Conservation (phyloP, 2,797 vertebrate genomes). For the Basileuterus tristriatus region DNA sequence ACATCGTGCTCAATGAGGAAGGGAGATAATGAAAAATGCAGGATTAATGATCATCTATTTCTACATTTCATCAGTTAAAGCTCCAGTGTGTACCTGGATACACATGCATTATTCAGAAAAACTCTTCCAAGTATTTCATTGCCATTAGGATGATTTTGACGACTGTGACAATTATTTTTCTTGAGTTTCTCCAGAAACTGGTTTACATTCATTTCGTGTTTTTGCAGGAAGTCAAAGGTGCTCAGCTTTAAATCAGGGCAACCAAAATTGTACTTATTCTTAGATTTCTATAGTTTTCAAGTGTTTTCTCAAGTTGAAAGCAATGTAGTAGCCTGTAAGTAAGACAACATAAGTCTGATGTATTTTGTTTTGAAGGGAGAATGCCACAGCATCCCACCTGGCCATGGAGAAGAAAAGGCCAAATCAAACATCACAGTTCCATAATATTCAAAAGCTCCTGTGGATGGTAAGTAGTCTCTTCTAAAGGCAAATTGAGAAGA, state of each 20-base stretch:
- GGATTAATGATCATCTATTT: neutral
- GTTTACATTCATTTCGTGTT: neutral
- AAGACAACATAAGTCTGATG: neutral
- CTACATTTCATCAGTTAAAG: neutral
- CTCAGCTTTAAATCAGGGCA: neutral
- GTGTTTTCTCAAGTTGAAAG: neutral
- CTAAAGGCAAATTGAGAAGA: neutral
- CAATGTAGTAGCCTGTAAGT: neutral
- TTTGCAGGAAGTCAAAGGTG: neutral
- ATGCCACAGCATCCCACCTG: neutral
- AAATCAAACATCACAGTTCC: neutral
- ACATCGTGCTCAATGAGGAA: accelerated
- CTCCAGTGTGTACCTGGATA: neutral
- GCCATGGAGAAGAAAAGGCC: neutral
- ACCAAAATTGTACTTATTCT: neutral
- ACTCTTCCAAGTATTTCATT: neutral
- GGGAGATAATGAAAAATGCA: neutral
- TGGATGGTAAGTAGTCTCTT: neutral
- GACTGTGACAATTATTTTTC: neutral
- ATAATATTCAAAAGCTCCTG: neutral
- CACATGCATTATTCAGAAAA: neutral
- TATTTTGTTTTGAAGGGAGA: neutral
- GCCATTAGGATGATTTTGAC: neutral
- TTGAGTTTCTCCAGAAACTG: neutral
- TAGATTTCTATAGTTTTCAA: neutral